Evolutionary conservation across 2,888 invertebrate species (phyloP), one percentile per base, ranked within the genome.

Genomic region (Noctua comes): DNA sequence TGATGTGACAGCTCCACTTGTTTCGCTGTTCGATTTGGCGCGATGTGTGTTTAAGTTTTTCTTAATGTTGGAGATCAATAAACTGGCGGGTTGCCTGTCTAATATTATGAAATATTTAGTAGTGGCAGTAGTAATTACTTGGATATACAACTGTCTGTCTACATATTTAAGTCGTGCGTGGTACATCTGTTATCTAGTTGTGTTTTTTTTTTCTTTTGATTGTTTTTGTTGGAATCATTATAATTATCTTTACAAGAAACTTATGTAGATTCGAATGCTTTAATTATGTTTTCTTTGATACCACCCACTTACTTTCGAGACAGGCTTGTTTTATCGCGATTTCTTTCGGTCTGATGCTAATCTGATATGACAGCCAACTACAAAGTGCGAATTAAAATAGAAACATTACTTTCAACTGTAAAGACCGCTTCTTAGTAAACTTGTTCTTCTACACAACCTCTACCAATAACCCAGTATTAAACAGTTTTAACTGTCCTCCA

Each of bases 1-100:
- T 86, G 88, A 89, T 85, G 71, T 86, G 88, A 89, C 89, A 88
- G 85, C 80, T 73, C 75, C 75, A 82, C 87, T 84, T 76, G 88
- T 88, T 88, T 78, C 80, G 62, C 65, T 74, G 59, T 83, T 73
- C 76, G 51, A 79, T 81, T 81, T 78, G 48, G 79, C 68, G 70
- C 72, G 80, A 71, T 80, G 73, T 74, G 46, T 77, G 80, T 76
- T 78, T 80, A 76, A 81, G 79, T 89, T 88, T 83, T 88, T 84
- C 68, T 83, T 5, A 72, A 71, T 57, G 72, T 48, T 64, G 27
- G 59, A 87, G 85, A 85, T 84, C 85, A 85, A 76, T 87, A 87
- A 80, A 87, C 85, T 87, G 43, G 64, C 43, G 5, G 48, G 64
- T 57, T 68, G 57, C 27, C 73, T 62, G 83, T 74, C 54, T 65